Base-by-base conservation (phyloP, 2,797 vertebrate species). In the Semaprochilodus insignis region DNA sequence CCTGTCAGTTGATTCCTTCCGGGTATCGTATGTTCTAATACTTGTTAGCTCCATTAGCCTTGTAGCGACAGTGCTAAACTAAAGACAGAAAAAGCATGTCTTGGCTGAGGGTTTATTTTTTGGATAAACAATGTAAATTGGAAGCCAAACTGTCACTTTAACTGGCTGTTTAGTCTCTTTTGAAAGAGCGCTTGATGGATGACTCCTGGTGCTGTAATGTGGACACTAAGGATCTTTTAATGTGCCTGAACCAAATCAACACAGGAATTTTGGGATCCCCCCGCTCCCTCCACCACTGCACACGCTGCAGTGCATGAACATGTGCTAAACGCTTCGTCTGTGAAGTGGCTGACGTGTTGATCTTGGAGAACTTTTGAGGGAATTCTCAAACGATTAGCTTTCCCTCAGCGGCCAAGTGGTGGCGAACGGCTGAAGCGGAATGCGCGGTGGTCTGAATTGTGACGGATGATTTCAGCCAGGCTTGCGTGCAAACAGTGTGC, bases 401-500 rank as follows among this genome's bases (percentile, higher is more conserved):
- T 63, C 21, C 60, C 44, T 62, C 55, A 4, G 27, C 19, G 62
- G 54, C 54, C 23, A 40, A 40, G 66, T 34, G 65, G 55, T 44
- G 13, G 16, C 62, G 21, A n/a, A 36, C 69, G 63, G 59, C 27
- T 11, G 27, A 25, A 13, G 14, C 23, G 48, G 51, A 77, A 40
- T 60, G 15, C 52, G 54, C 72, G n/a, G 66, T 67, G 54, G 21
- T 59, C 48, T 77, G 44, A 23, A 10, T 48, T 17, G 16, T 66
- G 25, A 79, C 31, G 55, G 75, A 66, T 77, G 78, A n/a, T 27
- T 40, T 62, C 5, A 62, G 55, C 69, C 67, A 52, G 77, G 40
- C 74, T 83, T 60, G 67, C 69, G 44, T 72, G 66, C 51, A 74
- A 51, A 78, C n/a, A 23, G 57, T 6, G 44, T 6, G 10, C 60